Evolutionary conservation across 2,888 invertebrate genomes (phyloP).

Genomic region (Parelbella ahira): DNA sequence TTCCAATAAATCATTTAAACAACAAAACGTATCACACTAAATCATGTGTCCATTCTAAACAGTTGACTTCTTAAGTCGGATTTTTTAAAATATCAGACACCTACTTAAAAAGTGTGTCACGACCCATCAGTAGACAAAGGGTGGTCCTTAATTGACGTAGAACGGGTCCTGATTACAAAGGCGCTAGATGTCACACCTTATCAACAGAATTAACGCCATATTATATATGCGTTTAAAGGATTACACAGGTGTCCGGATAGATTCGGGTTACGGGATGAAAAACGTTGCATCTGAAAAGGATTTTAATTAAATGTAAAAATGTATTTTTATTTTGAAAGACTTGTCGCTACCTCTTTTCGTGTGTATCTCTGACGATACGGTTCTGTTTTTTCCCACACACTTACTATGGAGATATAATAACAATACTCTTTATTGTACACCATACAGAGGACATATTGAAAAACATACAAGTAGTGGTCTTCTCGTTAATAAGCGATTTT

Average conservation of each 20-base stretch:
- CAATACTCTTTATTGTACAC: no score
- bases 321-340: conserved; percentile 14
- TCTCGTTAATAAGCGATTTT: no score
- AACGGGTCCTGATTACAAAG: conserved; percentile 62
- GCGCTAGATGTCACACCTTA: conserved; percentile 76
- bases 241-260: conserved; percentile 73
- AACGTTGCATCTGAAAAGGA: conserved; percentile 18
- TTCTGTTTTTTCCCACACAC: no score
- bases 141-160: conserved; percentile 66
- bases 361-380: conserved; percentile 11
- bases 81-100: conserved; percentile 36
- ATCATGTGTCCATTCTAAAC: conserved; percentile 74
- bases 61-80: conserved; percentile 48
- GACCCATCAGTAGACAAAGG: conserved; percentile 68
- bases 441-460: no score
- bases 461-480: no score
- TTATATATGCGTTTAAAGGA: conserved; percentile 74
- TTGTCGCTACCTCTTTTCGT: conserved; percentile 22
- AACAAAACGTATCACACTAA: conserved; percentile 64
- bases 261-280: conserved; percentile 35
- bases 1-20: conserved; percentile 66
- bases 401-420: no score
- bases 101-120: conserved; percentile 64
- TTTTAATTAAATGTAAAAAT: conserved; percentile 24
- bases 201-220: conserved; percentile 77